phyloP scores from a whole-genome alignment of 2,113 vertebrate species.

The Cygnus buccinator region DNA sequence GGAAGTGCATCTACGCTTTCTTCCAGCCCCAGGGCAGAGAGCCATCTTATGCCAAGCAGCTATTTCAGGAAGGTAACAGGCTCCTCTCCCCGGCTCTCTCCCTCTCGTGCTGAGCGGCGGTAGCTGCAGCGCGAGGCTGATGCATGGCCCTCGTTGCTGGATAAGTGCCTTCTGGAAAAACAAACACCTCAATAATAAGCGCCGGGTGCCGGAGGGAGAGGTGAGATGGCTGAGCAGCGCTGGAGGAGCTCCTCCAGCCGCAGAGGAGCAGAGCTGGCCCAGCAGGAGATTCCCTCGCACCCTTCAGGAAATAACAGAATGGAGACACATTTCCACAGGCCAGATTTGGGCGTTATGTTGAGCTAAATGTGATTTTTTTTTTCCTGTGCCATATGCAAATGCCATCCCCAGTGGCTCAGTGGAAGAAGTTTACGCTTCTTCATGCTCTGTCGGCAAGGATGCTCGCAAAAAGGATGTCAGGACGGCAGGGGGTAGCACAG shows the following conservation, averaged over 20 bases:
- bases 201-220: not conserved
- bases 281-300: not conserved
- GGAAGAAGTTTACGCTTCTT: not conserved
- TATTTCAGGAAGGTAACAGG: slow-evolving; percentile 91
- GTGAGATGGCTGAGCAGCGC: not conserved
- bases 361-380: not conserved
- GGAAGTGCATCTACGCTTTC: slow-evolving; percentile 97
- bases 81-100: not conserved
- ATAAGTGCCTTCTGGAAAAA: slow-evolving; percentile 55
- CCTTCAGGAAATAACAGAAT: not conserved
- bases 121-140: not conserved
- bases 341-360: not conserved
- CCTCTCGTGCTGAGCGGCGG: not conserved
- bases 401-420: not conserved
- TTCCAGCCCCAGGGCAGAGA: slow-evolving; percentile 96
- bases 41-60: slow-evolving; percentile 92
- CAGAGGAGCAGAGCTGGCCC: not conserved
- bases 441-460: not conserved
- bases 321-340: not conserved
- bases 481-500: not conserved
- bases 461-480: not conserved
- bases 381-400: not conserved
- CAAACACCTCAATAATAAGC: not conserved
- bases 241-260: not conserved
- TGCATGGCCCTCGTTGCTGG: not conserved